phyloP scores from a whole-genome alignment of 2,113 vertebrate species.

The Bungarus multicinctus region DNA sequence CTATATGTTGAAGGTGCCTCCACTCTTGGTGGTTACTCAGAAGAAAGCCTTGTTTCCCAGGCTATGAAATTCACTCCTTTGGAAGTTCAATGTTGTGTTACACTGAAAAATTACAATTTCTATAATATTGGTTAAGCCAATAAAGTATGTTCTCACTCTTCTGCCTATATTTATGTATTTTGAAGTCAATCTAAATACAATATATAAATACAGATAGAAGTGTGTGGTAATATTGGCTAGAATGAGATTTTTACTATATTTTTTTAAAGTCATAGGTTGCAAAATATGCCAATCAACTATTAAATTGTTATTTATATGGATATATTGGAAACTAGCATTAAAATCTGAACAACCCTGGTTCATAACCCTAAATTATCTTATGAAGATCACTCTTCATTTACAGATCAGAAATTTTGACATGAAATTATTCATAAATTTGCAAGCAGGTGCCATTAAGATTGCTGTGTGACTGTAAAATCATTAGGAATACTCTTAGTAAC shows the following conservation, averaged over 20 bases:
- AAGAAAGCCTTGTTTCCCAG: neutral
- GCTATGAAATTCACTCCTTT: neutral
- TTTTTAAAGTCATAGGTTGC: neutral
- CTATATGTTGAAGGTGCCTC: neutral
- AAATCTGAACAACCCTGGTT: neutral
- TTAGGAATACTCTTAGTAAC: neutral
- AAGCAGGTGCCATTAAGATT: neutral
- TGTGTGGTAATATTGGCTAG: neutral
- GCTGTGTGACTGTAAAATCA: neutral
- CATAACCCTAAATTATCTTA: neutral
- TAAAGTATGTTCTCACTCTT: neutral
- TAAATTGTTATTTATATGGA: neutral
- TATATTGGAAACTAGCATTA: neutral
- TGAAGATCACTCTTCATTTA: neutral
- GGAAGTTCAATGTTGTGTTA: neutral
- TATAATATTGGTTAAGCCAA: neutral
- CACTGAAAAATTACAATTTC: neutral
- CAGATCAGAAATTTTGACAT: neutral
- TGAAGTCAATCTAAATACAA: neutral
- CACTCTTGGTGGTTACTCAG: neutral
- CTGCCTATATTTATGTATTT: neutral
- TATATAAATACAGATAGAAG: neutral
- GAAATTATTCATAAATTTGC: neutral
- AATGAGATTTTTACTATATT: neutral
- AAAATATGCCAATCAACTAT: neutral